Base-by-base conservation (phyloP, 2,113 vertebrate species). In the Hemiprocne comata region DNA sequence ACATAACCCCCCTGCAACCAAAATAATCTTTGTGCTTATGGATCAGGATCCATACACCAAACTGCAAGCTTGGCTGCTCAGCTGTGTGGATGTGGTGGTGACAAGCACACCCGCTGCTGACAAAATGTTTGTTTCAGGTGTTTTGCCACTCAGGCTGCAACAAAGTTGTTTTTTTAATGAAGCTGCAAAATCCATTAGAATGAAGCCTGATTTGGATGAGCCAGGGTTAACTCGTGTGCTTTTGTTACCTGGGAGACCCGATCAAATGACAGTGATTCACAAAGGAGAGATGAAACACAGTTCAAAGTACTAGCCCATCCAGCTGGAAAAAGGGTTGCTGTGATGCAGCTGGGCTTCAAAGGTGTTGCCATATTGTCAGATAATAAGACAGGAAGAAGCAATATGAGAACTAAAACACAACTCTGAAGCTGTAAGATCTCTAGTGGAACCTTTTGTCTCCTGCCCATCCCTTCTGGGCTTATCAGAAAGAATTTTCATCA, bases 321-420 rank as follows among this genome's bases (percentile, higher is more conserved):
- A 65, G 5, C 19, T 60, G 67, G 69, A 67, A 65, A 36, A 83
- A 75, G 46, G 44, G 65, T 81, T 70, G 67, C 48, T 65, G 50
- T 48, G 70, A 26, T 90, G 82, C 85, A 95, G 90, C 90, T 95
- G 88, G 58, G 65, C 94, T 97, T 97, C 95, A 96, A 93, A 95
- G 92, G 38, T 84, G 51, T 1, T 89, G 86, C 77, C 31, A 13
- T 79, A 34, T 60, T 93, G 91, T 74, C 64, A 77, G 83, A 36
- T 86, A 90, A 91, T 34, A 62, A 71, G 74, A 69, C 50, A 72
- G 95, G 92, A 93, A 81, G 73, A 65, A 74, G 69, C 34, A 55
- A 44, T 72, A 72, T 94, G 92, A 87, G 51, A 90, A 76, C 78
- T 95, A 72, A 93, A 89, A 71, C 36, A 38, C 0, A 1, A 31